A percentile compares a stretch with the other conserved stretches of the same genome.
Conservation (phyloP, 1,140 invertebrate genomes). For the Drosophila virilis region DNA sequence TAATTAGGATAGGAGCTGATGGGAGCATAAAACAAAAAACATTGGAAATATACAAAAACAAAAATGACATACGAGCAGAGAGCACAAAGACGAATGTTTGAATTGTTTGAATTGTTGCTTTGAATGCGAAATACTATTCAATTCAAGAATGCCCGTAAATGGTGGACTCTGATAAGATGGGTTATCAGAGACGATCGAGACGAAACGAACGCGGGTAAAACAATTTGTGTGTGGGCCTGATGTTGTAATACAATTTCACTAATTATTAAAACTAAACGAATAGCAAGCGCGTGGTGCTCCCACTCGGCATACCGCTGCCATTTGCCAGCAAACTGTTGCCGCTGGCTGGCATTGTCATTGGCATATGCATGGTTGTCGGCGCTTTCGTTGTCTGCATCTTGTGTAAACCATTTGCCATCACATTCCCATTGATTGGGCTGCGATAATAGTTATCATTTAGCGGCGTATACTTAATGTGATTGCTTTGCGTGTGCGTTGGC, state of each 20-base stretch:
- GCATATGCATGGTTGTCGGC: slow-evolving; percentile 18
- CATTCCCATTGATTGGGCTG: slow-evolving; percentile 56
- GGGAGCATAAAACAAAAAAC: background rate
- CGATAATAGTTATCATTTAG: slow-evolving; percentile 68
- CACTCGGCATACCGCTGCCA: slow-evolving; percentile 71
- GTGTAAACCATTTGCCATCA: slow-evolving; percentile 61
- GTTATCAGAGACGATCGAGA: slow-evolving; percentile 8
- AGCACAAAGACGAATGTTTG: background rate
- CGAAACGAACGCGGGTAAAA: background rate
- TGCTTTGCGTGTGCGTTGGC: slow-evolving; percentile 55
- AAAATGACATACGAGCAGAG: background rate
- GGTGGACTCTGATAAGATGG: slow-evolving; percentile 15
- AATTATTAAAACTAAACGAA: slow-evolving; percentile 74
- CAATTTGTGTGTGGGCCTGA: background rate
- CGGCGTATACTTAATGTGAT: slow-evolving; percentile 70
- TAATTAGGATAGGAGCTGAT: background rate
- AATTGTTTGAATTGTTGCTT: background rate
- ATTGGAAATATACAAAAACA: background rate
- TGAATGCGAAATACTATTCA: slow-evolving; percentile 16
- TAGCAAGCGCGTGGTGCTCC: slow-evolving; percentile 69
- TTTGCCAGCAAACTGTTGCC: slow-evolving; percentile 72
- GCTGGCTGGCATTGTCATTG: slow-evolving; percentile 11
- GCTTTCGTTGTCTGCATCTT: slow-evolving; percentile 16
- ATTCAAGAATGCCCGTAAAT: background rate
- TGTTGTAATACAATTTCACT: slow-evolving; percentile 48